Evolutionary conservation across 2,797 vertebrate species (phyloP).

Genomic region (Fistularia tabacaria): DNA sequence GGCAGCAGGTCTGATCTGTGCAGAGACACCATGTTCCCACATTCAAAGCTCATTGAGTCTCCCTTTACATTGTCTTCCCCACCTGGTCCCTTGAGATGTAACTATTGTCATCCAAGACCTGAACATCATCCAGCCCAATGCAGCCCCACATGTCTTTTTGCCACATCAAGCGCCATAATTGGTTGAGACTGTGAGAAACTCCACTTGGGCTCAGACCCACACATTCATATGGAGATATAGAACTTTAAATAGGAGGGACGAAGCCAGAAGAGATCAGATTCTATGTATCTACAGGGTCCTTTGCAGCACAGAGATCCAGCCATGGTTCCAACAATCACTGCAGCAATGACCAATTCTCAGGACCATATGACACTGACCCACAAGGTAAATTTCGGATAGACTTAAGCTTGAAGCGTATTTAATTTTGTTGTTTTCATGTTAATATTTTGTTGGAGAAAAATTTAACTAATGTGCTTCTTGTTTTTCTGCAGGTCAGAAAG

Average conservation of each 20-base stretch:
- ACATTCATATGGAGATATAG: slow-evolving; percentile 74
- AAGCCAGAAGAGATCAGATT: slow-evolving; percentile 44
- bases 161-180: slow-evolving; percentile 66
- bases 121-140: slow-evolving; percentile 24
- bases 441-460: background rate
- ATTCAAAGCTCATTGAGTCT: slow-evolving; percentile 19
- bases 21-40: slow-evolving; percentile 46
- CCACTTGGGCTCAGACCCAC: slow-evolving; percentile 70
- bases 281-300: slow-evolving; percentile 43
- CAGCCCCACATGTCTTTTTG: slow-evolving; percentile 54
- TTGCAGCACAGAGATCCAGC: slow-evolving; percentile 53
- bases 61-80: slow-evolving; percentile 11
- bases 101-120: slow-evolving; percentile 44
- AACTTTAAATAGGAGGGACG: slow-evolving; percentile 75
- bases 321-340: slow-evolving; percentile 68
- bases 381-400: slow-evolving; percentile 56
- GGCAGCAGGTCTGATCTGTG: slow-evolving; percentile 38
- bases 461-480: slow-evolving; percentile 20
- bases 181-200: slow-evolving; percentile 85
- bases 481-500: slow-evolving; percentile 70
- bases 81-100: slow-evolving; percentile 47
- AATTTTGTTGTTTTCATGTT: background rate
- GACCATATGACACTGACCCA: slow-evolving; percentile 50
- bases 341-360: slow-evolving; percentile 42
- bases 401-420: background rate